Base-by-base conservation (phyloP, 2,888 invertebrate species). In the Acronicta aceris region DNA sequence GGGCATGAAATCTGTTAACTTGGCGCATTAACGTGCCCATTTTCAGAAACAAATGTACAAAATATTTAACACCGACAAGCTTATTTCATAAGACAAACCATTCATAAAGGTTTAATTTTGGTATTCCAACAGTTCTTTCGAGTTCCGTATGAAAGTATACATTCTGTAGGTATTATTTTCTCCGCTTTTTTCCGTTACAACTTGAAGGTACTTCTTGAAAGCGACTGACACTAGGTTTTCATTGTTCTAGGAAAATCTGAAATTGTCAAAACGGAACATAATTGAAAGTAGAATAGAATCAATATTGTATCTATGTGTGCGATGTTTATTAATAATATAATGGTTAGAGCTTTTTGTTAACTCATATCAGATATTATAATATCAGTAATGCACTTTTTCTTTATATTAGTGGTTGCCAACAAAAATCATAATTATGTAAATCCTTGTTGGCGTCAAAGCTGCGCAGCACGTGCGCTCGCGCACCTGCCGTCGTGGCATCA, bases 401-500 rank as follows among this genome's bases (percentile, higher is more conserved):
- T 51, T 59, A 46, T 40, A 52, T 58, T 53, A 42, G 43, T 50
- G 53, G 68, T 76, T 70, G 64, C 71, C 78, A 79, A 74, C 59
- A 52, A 58, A 72, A 71, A 70, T 72, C 56, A 65, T 78, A 71
- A 71, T 79, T 75, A 21, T 5, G 81, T 82, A 82, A 86, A 86
- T 87, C 83, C 81, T 77, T 75, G 77, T 77, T 76, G 77, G 74
- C 62, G 81, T 78, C 72, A 87, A 89, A 91, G 90, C 90, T 89
- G 91, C 81, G 70, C 36, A 87, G 84, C 93, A 93, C 93, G 93
- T 94, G 93, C 89, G 90, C 73, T 16, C 49, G 82, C 84, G 88
- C 93, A 94, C 93, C 93, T 94, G 93, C 89, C 86, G 77, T 30
- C 36, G 76, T 62, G 78, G 81, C 64, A 62, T 67, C 74, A 61